Percentiles rank a stretch among this genome's conserved stretches.
phyloP scores from a whole-genome alignment of 2,797 vertebrate genomes.

The Muscicapa comitata region DNA sequence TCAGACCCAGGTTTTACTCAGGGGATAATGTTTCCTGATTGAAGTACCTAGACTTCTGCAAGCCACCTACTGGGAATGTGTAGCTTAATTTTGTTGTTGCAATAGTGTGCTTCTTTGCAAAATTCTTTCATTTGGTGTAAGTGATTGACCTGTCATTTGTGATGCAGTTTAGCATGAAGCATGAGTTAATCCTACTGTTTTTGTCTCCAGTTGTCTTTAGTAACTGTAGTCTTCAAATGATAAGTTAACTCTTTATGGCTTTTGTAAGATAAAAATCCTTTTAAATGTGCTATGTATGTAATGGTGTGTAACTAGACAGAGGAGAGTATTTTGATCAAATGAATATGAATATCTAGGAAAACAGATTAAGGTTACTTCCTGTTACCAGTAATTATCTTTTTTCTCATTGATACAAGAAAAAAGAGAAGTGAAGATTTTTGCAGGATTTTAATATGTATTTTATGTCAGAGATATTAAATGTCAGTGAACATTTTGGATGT shows the following conservation, averaged over 20 bases:
- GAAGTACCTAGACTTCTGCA: slow-evolving; percentile 21
- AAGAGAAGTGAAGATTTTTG: neutral
- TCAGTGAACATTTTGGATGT: neutral
- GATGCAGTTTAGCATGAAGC: slow-evolving; percentile 69
- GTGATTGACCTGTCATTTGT: slow-evolving; percentile 79
- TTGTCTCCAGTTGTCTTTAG: slow-evolving; percentile 55
- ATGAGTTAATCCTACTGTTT: slow-evolving; percentile 55
- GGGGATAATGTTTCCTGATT: slow-evolving; percentile 37
- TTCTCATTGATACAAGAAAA: neutral
- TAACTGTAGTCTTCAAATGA: slow-evolving; percentile 13
- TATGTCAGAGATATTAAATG: neutral
- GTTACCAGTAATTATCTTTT: neutral
- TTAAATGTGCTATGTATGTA: neutral
- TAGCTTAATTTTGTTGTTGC: slow-evolving; percentile 64
- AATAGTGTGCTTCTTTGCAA: slow-evolving; percentile 67
- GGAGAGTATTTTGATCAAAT: neutral
- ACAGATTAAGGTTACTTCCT: neutral
- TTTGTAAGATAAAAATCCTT: neutral
- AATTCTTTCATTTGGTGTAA: slow-evolving; percentile 75
- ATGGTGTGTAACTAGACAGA: neutral
- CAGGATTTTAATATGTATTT: neutral
- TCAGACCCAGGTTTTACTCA: neutral
- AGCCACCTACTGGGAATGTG: slow-evolving; percentile 27
- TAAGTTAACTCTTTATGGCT: neutral
- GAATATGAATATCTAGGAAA: neutral